Percentiles rank a stretch among this genome's conserved stretches.
These are phyloP conservation scores for fruit fly (Drosophila melanogaster) DNA, from an alignment of 1,140 invertebrate species.

Conservation along the genomic window Release_6_plus_ISO1_MT NT_033777.3:21014001-21014500, in stretches of 20 bases:
- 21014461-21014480: constrained; percentile 38
- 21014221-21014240: constrained; percentile 55
- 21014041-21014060: constrained; percentile 53
- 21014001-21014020: constrained; percentile 73
- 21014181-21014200: constrained; percentile 59
- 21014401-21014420: constrained; percentile 64
- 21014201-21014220: constrained; percentile 9
- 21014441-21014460: constrained; percentile 74
- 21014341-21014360: constrained; percentile 51
- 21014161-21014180: constrained; percentile 78
- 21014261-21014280: constrained; percentile 48
- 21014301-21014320: constrained; percentile 77
- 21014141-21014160: constrained; percentile 66
- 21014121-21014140: constrained; percentile 44
- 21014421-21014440: constrained; percentile 63
- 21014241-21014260: constrained; percentile 50
- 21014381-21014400: constrained; percentile 40
- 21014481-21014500: constrained; percentile 17
- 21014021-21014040: constrained; percentile 73
- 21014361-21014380: constrained; percentile 51
- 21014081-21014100: constrained; percentile 58
- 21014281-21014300: constrained; percentile 55
- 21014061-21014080: constrained; percentile 60
- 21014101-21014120: constrained; percentile 16
- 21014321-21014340: constrained; percentile 55